phyloP scores from a whole-genome alignment of 2,797 vertebrate species.

The Anas bahamensis region DNA sequence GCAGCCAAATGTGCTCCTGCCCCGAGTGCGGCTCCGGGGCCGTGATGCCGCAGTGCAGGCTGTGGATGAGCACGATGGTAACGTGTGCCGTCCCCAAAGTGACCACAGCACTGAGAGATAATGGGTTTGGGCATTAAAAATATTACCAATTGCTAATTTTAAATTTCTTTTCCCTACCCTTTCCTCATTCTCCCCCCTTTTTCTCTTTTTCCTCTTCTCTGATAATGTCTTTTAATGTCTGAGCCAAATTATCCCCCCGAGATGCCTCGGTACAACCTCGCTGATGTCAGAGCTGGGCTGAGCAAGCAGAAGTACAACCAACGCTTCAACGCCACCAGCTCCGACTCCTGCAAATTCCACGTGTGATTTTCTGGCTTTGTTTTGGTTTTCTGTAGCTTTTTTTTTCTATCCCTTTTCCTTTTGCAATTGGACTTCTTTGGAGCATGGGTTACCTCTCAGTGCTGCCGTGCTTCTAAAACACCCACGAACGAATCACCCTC shows the following conservation, averaged over 20 bases:
- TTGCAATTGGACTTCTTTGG: neutral
- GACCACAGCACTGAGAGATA: rapidly evolving
- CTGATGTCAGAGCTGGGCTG: neutral
- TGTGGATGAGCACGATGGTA: rapidly evolving
- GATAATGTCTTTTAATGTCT: neutral
- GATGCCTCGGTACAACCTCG: neutral
- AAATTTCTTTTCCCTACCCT: neutral
- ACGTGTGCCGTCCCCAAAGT: neutral
- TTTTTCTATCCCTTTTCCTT: neutral
- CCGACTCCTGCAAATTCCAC: neutral
- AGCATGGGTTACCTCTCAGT: rapidly evolving
- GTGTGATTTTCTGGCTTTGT: rapidly evolving
- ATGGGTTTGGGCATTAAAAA: neutral
- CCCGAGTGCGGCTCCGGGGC: rapidly evolving
- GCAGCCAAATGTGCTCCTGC: rapidly evolving
- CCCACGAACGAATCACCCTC: rapidly evolving
- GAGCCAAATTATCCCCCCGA: neutral
- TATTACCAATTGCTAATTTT: neutral
- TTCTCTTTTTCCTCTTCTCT: neutral
- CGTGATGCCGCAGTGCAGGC: rapidly evolving
- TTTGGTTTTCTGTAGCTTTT: neutral
- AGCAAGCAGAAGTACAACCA: neutral
- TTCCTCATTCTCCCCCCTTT: no score
- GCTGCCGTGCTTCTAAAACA: neutral
- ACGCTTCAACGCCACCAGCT: neutral